Percentiles rank a stretch among this genome's conserved stretches.
phyloP scores from a whole-genome alignment of 2,888 invertebrate genomes.

The Eupithecia abbreviata region DNA sequence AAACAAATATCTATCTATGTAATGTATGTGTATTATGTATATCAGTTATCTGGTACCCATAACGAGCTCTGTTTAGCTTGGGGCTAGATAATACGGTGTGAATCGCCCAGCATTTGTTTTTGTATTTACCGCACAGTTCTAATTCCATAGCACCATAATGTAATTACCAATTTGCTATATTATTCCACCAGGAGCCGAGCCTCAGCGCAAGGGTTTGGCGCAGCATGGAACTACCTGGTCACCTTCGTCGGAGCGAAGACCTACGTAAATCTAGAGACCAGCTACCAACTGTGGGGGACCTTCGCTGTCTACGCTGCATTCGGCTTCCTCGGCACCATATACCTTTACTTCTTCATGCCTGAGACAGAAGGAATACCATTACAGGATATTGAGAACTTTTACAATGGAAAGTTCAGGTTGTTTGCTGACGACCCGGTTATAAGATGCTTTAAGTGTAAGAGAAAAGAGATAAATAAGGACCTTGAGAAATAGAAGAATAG shows the following conservation, averaged over 20 bases:
- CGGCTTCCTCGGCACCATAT: conserved; percentile 72
- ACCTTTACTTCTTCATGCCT: conserved; percentile 76
- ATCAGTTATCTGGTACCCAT: too few species aligned
- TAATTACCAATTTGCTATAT: not conserved
- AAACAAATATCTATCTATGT: too few species aligned
- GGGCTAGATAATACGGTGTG: too few species aligned
- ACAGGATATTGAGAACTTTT: conserved; percentile 77
- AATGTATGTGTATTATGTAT: too few species aligned
- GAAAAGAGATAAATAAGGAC: conserved; percentile 9
- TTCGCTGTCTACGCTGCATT: conserved; percentile 76
- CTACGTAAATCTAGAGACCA: conserved; percentile 71
- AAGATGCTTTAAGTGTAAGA: conserved; percentile 60
- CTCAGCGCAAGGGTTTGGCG: conserved; percentile 76
- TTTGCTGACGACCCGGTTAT: conserved; percentile 70
- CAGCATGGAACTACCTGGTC: conserved; percentile 77
- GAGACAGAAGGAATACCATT: conserved; percentile 80
- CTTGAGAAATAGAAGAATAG: not conserved
- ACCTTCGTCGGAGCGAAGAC: conserved; percentile 79
- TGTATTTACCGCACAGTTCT: not conserved
- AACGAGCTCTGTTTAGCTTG: too few species aligned
- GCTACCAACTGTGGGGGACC: conserved; percentile 70
- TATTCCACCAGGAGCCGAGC: conserved; percentile 70
- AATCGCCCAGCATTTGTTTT: too few species aligned
- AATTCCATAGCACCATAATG: not conserved
- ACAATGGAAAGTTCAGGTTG: conserved; percentile 61